These are phyloP conservation scores for Pangasius krempfi DNA, from an alignment of 2,797 vertebrate species.

Conservation along the genomic window DNA sequence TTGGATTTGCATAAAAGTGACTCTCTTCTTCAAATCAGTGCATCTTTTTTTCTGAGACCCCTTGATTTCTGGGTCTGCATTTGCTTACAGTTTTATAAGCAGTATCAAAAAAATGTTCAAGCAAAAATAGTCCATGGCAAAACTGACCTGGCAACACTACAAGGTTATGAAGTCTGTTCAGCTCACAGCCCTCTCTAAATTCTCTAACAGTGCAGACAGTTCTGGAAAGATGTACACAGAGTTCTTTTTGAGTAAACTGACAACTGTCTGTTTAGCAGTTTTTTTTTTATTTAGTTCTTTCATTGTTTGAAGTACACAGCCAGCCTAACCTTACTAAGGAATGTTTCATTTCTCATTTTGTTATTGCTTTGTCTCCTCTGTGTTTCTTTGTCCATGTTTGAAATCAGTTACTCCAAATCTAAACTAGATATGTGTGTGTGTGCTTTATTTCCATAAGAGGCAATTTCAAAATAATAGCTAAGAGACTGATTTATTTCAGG, in stretches of 20 bases:
- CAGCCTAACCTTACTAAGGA: not conserved
- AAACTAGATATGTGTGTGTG: not conserved
- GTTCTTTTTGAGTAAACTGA: not conserved
- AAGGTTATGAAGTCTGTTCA: not conserved
- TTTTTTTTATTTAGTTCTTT: not conserved
- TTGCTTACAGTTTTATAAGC: not conserved
- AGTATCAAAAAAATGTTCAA: not conserved
- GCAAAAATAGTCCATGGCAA: not conserved
- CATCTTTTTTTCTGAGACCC: not conserved
- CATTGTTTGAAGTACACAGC: not conserved
- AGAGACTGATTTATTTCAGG: not conserved
- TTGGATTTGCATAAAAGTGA: not conserved
- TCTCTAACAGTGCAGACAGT: not conserved
- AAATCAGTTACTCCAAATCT: not conserved
- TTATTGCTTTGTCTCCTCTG: slow-evolving; percentile 1
- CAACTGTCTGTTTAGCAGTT: not conserved
- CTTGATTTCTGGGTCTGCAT: not conserved
- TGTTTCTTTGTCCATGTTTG: not conserved
- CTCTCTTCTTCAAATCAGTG: not conserved
- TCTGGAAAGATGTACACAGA: not conserved
- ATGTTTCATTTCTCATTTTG: not conserved
- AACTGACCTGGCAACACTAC: not conserved
- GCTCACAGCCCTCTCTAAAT: not conserved
- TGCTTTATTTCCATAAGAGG: not conserved
- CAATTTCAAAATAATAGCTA: not conserved